Evolutionary conservation across 2,797 vertebrate species (phyloP), one percentile per base, ranked within the genome.

Genomic region (Valencia hispanica): DNA sequence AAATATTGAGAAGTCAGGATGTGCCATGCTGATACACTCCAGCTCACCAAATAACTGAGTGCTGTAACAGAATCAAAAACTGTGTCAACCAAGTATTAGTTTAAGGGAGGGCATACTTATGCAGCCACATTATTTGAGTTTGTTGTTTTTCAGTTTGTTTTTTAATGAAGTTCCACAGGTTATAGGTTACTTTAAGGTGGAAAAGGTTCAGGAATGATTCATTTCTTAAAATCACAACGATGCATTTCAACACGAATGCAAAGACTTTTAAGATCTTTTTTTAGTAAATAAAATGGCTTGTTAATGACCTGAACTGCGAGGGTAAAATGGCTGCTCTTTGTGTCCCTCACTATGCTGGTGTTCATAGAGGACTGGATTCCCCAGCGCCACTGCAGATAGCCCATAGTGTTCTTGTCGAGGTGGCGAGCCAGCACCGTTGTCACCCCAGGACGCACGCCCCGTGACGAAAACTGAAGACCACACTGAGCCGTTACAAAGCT

Each of bases 371-470:
- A 99, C 93, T 99, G 97, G 87, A 95, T 91, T 2, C 98, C 98
- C 97, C 98, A 99, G 0, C 98, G 96, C 98, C 98, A 99, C 93
- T 99, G 98, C 79, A 99, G 77, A 89, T 99, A 99, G 27, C 98
- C 98, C 96, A 99, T 97, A 0, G 98, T 99, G 94, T 99, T 98
- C 94, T 97, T 98, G 94, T 99, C 98, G 0, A 99, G 95, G 94
- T 99, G 97, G 15, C 98, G 97, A 0, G 98, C 98, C 59, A 99
- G 91, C 77, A 99, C 95, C 0, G 97, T 99, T 65, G 97, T 98
- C 30, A 98, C 80, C 61, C 97, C 97, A 0, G 98, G 98, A 30
- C 97, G 97, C 70, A 98, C 80, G 0, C 98, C 98, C 0, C 96
- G 96, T 18, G 98, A 97, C 0, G 98, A 99, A 82, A 99, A 98